Evolutionary conservation across 2,888 invertebrate genomes (phyloP), one percentile per base, ranked within the genome.

Genomic region (Portevinia maculata): DNA sequence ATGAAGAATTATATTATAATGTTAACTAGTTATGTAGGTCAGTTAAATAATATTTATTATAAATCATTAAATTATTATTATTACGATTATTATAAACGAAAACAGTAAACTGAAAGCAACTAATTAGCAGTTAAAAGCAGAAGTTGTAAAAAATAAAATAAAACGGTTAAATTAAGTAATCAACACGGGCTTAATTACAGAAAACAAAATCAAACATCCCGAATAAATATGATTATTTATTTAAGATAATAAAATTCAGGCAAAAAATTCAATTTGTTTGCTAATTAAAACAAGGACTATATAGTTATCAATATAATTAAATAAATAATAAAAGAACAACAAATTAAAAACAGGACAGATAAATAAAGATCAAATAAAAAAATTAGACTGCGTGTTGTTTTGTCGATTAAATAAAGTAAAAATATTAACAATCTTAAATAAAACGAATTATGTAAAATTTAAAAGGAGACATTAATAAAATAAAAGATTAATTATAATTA

Each of bases 11-110:
- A 86, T 87, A 87, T 88, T 85, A 87, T 86, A 86, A 88, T 89
- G 89, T 89, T 89, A 89, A 89, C 89, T 89, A 89, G 89, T 89
- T 89, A 88, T 89, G 89, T 89, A 89, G 89, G 89, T 88, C 88
- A 89, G 88, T 89, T 89, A 89, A 88, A 89, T 88, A 89, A 88
- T 85, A 87, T 86, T 84, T 86, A 86, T 88, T 86, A 86, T 86
- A 76, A 86, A 85, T 86, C 73, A 85, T 84, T 85, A 79, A 85
- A 87, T 78, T 69, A 86, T 83, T 85, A 85, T 84, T 84, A 85
- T 79, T 83, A 85, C 53, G 57, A 84, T 79, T 69, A 78, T 81
- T 70, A 74, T 79, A 85, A 84, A 52, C 76, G 79, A 71, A 71
- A 57, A 71, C 52, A 84, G 44, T 74, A 71, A 60, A 70, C 60